Conservation (phyloP, 2,888 invertebrate species). For the Synanthedon tipuliformis region DNA sequence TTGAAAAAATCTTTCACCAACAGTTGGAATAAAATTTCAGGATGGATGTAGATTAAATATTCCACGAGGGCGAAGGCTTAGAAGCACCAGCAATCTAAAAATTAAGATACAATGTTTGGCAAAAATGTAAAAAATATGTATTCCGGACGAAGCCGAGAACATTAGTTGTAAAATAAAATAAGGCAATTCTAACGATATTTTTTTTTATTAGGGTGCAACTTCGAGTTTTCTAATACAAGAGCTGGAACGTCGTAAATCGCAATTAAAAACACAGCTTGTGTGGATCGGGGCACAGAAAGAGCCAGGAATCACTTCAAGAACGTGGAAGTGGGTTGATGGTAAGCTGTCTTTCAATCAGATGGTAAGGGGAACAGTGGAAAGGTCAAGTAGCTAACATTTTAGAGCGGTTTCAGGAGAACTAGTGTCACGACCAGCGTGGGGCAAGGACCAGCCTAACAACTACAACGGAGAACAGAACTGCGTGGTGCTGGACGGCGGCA, state of each 20-base stretch:
- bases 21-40: too few relatives aligned
- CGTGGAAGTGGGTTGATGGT: constrained; percentile 94
- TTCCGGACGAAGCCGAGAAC: too few relatives aligned
- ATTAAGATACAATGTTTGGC: too few relatives aligned
- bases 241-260: constrained; percentile 82
- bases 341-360: constrained; percentile 22
- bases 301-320: constrained; percentile 82
- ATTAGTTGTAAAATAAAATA: too few relatives aligned
- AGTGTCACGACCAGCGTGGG: constrained; percentile 87
- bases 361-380: too few relatives aligned
- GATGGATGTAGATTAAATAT: too few relatives aligned
- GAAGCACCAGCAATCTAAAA: too few relatives aligned
- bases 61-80: too few relatives aligned
- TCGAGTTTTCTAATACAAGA: constrained; percentile 80
- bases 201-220: constrained; percentile 63
- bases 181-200: not conserved
- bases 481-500: constrained; percentile 90
- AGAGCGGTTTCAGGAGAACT: constrained; percentile 72
- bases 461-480: constrained; percentile 96
- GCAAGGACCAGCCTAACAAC: constrained; percentile 94
- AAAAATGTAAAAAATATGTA: too few relatives aligned
- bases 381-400: too few relatives aligned
- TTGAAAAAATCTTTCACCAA: too few relatives aligned
- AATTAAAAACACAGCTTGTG: constrained; percentile 85
- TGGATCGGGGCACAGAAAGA: constrained; percentile 94